Percentiles rank a stretch among this genome's conserved stretches.
These are phyloP conservation scores for Drepana falcataria DNA, from an alignment of 2,888 invertebrate genomes.

Conservation along the genomic window DNA sequence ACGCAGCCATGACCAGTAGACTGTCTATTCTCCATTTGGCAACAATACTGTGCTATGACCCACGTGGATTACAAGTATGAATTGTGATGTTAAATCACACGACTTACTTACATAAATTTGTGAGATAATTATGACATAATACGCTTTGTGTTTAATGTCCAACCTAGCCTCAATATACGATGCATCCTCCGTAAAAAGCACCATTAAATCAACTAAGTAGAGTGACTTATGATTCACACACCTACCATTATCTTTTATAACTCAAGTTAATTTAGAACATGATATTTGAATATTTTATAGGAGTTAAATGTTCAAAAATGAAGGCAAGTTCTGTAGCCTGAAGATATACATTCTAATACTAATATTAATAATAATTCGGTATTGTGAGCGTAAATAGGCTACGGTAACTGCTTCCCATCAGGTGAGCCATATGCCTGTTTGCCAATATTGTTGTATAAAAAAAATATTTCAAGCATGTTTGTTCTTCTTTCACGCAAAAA, in stretches of 20 bases:
- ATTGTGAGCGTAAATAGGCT: no score
- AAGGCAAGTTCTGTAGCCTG: slow-evolving; percentile 24
- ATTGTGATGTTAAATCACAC: neutral
- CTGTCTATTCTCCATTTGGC: neutral
- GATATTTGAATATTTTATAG: slow-evolving; percentile 15
- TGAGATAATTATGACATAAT: neutral
- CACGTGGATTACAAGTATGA: neutral
- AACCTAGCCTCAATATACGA: neutral
- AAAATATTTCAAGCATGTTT: no score
- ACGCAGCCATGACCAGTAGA: no score
- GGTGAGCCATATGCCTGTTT: no score
- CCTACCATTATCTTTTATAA: slow-evolving; percentile 24
- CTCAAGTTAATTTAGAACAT: slow-evolving; percentile 15
- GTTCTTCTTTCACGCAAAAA: no score
- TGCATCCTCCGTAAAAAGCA: slow-evolving; percentile 4
- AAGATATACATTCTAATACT: slow-evolving; percentile 16
- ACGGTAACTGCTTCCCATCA: no score
- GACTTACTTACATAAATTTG: neutral
- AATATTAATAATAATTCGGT: no score
- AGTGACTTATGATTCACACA: slow-evolving; percentile 19
- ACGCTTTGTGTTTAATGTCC: neutral
- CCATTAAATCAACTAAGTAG: slow-evolving; percentile 16
- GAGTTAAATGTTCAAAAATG: slow-evolving; percentile 16
- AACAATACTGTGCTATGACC: neutral
- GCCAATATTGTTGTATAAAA: no score